These are phyloP conservation scores for Zapornia atra DNA, from an alignment of 2,113 vertebrate genomes.

Conservation along the genomic window DNA sequence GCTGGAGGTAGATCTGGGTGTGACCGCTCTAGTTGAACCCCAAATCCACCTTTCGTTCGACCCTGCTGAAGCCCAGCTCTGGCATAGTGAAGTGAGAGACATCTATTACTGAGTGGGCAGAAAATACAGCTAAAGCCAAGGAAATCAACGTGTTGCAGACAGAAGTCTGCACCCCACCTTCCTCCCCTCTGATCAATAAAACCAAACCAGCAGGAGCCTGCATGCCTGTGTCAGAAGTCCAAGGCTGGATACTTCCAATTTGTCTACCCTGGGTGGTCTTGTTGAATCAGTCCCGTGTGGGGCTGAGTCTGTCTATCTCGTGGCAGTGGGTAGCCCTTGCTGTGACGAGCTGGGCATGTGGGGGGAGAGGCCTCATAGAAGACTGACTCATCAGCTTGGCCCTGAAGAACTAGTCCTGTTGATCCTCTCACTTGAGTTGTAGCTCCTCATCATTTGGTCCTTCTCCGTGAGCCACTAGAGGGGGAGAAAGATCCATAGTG, in stretches of 20 bases:
- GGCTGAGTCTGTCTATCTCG: background rate
- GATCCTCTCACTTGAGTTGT: background rate
- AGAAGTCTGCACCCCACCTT: background rate
- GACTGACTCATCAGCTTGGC: background rate
- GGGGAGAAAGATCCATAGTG: constrained; percentile 1
- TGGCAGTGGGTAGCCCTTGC: background rate
- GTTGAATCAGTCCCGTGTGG: background rate
- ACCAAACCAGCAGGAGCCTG: background rate
- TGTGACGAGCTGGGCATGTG: background rate
- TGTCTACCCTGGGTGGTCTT: background rate
- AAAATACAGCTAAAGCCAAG: background rate
- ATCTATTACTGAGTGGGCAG: background rate
- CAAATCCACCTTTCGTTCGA: background rate
- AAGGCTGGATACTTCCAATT: background rate
- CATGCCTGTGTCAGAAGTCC: background rate
- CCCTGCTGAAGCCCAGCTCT: background rate
- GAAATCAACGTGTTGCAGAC: background rate
- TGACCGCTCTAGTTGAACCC: background rate
- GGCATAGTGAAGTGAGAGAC: background rate
- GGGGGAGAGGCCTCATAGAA: background rate
- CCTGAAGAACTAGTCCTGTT: background rate
- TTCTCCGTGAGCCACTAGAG: constrained; percentile 22
- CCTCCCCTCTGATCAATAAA: background rate
- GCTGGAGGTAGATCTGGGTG: background rate
- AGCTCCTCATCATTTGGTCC: background rate